phyloP scores from a whole-genome alignment of 2,888 invertebrate species.

The Oscheius sp. region DNA sequence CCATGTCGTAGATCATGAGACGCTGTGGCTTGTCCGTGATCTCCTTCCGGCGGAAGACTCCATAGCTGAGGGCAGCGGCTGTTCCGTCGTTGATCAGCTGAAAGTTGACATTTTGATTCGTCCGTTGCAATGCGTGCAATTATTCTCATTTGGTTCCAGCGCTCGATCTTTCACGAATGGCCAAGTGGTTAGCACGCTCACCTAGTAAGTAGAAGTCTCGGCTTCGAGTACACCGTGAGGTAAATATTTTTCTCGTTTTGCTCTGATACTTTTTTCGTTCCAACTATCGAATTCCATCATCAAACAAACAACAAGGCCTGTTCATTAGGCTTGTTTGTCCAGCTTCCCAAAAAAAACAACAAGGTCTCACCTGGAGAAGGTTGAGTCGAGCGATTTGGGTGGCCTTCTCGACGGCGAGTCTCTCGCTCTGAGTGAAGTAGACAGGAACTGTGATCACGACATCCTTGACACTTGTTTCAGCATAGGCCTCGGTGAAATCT shows the following conservation, averaged over 20 bases:
- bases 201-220: too few species aligned
- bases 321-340: background rate
- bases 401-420: conserved; percentile 87
- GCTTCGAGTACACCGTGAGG: too few species aligned
- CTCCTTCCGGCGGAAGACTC: conserved; percentile 90
- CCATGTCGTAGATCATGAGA: conserved; percentile 97
- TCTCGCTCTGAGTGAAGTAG: conserved; percentile 94
- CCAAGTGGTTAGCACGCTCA: too few species aligned
- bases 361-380: conserved; percentile 74
- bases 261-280: too few species aligned
- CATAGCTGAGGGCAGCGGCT: conserved; percentile 96
- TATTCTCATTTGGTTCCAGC: too few species aligned
- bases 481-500: conserved; percentile 86
- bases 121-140: too few species aligned
- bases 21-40: conserved; percentile 54
- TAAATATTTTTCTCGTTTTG: too few species aligned
- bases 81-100: conserved; percentile 95
- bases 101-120: conserved; percentile 73
- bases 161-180: too few species aligned
- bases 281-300: too few species aligned
- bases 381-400: conserved; percentile 91
- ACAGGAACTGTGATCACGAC: conserved; percentile 95
- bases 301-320: too few species aligned
- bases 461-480: conserved; percentile 82
- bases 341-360: background rate